Percentiles rank a stretch among this genome's conserved stretches.
Evolutionary conservation across 2,113 vertebrate species (phyloP).

Genomic region (Python bivittatus): DNA sequence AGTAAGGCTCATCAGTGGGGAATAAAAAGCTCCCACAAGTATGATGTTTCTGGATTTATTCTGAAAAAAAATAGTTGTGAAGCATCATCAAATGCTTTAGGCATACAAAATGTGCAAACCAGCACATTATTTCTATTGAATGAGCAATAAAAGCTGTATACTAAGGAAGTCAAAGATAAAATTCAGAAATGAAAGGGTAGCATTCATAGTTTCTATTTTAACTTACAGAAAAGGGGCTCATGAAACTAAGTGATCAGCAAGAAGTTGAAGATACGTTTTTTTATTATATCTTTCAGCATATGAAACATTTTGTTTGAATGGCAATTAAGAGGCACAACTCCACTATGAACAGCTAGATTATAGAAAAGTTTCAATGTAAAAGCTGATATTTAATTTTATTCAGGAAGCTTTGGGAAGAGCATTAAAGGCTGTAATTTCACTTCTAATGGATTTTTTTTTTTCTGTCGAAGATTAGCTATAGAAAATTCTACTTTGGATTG

Average conservation of each 20-base stretch:
- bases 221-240: conserved; percentile 19
- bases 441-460: conserved; percentile 32
- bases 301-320: conserved; percentile 59
- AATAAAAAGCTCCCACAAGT: neutral
- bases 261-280: conserved; percentile 47
- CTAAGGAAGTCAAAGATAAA: conserved; percentile 35
- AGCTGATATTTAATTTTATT: conserved; percentile 54
- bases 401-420: conserved; percentile 55
- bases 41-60: conserved; percentile 38
- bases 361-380: conserved; percentile 42
- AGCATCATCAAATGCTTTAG: conserved; percentile 40
- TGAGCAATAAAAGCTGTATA: conserved; percentile 53
- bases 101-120: conserved; percentile 43
- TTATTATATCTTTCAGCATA: conserved; percentile 37
- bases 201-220: conserved; percentile 51
- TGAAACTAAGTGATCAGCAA: conserved; percentile 59
- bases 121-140: conserved; percentile 54
- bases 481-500: conserved; percentile 45
- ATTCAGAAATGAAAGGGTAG: conserved; percentile 45
- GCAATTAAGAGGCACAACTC: conserved; percentile 50
- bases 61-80: conserved; percentile 40
- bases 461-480: conserved; percentile 46
- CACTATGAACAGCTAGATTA: conserved; percentile 37
- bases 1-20: neutral
- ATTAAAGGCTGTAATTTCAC: conserved; percentile 51